Evolutionary conservation across 1,140 invertebrate species (phyloP), one percentile per base, ranked within the genome.

Genomic region (Penaeus indicus): DNA sequence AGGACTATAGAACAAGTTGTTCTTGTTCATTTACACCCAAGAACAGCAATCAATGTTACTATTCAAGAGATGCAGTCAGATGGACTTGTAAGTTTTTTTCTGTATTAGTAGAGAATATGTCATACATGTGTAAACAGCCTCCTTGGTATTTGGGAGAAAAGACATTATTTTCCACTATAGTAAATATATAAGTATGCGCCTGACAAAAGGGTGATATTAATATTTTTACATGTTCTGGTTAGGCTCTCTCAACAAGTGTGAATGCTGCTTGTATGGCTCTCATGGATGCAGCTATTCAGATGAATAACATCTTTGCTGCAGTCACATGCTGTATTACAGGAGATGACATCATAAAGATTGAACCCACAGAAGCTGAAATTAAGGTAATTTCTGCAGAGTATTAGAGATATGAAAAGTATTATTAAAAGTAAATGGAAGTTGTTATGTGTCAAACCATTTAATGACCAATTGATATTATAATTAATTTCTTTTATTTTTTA

Each of bases 41-140:
- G 93, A 72, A 93, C 93, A 25, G 90, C 91, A 10, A 92, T 94
- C 19, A 92, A 90, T 84, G 90, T 94, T 13, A 92, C 93, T 32
- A 89, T 94, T 47, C 93, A 94, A 91, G 93, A 94, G 92, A 91
- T 94, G 67, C 92, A 94, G 90, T 91, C 93, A 90, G 91, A 91
- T 85, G 93, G 93, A 77, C 93, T 92, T 63, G 91, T 93, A 83
- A 60, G 27, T n/a, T 38, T 60, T 38, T 21, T 1, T 47, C 67
- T 25, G 77, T 25, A 75, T 27, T 32, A 19, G 11, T 25, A 22
- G 5, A 18, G 10, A 75, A 3, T 38, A 8, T 32, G n/a, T 18
- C 54, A 54, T 54, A 54, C 16, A 11, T 54, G 54, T 16, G 54
- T 54, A 54, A 11, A 54, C 7, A 42, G 7, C 54, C 54, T 54